A percentile compares a stretch with the other conserved stretches of the same genome.
phyloP scores from a whole-genome alignment of 2,888 invertebrate species.

The Tiphia femorata region DNA sequence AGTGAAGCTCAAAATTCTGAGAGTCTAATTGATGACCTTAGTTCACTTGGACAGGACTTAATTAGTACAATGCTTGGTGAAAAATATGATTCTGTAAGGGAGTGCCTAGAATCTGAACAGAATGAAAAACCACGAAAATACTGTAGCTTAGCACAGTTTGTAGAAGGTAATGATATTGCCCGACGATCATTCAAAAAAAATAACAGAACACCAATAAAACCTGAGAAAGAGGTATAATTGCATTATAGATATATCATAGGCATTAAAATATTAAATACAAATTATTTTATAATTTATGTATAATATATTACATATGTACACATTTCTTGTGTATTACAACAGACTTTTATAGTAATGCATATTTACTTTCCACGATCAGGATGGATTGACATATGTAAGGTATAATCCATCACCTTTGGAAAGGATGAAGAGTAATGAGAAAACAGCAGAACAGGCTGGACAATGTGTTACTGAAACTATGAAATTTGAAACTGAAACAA shows the following conservation, averaged over 20 bases:
- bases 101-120: constrained; percentile 71
- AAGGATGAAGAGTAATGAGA: no score
- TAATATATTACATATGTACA: no score
- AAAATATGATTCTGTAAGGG: constrained; percentile 73
- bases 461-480: constrained; percentile 4
- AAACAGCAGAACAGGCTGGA: no score
- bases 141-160: constrained; percentile 85
- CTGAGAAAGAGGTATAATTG: constrained; percentile 51
- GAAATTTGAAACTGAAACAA: constrained; percentile 17
- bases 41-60: constrained; percentile 78
- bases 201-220: constrained; percentile 10
- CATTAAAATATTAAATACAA: no score
- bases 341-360: no score
- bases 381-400: no score
- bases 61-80: constrained; percentile 78
- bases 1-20: constrained; percentile 84
- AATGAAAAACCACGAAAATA: constrained; percentile 75
- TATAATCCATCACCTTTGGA: no score
- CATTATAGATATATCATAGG: no score
- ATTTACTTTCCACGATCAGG: no score
- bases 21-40: constrained; percentile 83
- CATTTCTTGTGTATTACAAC: no score
- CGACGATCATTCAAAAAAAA: constrained; percentile 31
- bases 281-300: no score
- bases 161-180: constrained; percentile 83